Evolutionary conservation across 1,140 invertebrate species (phyloP).

Genomic region (Orchestia grillus): DNA sequence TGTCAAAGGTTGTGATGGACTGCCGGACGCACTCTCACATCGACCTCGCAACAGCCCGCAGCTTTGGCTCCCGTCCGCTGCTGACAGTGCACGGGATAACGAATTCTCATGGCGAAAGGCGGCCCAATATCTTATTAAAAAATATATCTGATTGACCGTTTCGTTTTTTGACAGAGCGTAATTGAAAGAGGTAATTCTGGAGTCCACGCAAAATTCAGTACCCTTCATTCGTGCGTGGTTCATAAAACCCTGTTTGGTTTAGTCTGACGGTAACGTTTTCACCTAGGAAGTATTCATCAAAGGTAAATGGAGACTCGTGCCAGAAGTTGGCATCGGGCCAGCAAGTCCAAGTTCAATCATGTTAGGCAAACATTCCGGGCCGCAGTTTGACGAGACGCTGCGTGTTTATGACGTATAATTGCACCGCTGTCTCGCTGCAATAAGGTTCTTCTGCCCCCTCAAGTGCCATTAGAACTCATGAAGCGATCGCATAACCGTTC

Average conservation of each 20-base stretch:
- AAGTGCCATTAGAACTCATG: neutral
- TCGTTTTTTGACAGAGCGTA: neutral
- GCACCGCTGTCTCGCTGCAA: neutral
- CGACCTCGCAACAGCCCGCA: neutral
- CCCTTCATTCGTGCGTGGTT: neutral
- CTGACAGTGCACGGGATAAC: neutral
- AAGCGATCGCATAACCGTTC: neutral
- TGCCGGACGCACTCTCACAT: neutral
- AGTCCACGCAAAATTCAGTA: neutral
- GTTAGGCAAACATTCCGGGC: neutral
- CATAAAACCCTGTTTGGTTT: neutral
- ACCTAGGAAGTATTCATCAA: neutral
- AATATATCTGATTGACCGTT: neutral
- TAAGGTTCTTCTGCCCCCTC: neutral
- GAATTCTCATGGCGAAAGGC: neutral
- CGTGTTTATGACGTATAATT: neutral
- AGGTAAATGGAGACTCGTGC: neutral
- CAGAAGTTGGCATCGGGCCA: neutral
- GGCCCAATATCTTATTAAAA: neutral
- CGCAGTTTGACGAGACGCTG: neutral
- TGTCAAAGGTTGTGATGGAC: neutral
- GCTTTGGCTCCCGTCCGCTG: neutral
- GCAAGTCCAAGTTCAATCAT: neutral
- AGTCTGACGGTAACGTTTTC: neutral
- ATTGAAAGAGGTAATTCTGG: neutral